A percentile compares a stretch with the other conserved stretches of the same genome.
These are phyloP conservation scores for Halocynthia roretzi DNA, from an alignment of 23 tunicate species.

Conservation along the genomic window DNA sequence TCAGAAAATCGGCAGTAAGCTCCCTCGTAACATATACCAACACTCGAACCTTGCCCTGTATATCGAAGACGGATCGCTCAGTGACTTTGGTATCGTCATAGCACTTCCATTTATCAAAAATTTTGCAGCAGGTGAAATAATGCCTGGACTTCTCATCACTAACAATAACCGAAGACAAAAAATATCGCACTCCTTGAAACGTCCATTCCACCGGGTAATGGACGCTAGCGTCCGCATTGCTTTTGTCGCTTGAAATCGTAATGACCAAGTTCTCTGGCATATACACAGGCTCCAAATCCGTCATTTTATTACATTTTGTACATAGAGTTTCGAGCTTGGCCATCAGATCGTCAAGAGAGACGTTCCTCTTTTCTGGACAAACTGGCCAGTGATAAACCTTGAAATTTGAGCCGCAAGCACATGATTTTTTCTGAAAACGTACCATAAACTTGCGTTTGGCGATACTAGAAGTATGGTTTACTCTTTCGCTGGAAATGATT, in stretches of 20 bases:
- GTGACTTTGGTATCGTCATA: slow-evolving; percentile 8
- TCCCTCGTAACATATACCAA: slow-evolving; percentile 22
- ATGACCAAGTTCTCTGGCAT: slow-evolving; percentile 18
- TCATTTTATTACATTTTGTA: background rate
- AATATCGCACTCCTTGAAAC: background rate
- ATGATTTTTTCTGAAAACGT: background rate
- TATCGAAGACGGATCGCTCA: background rate
- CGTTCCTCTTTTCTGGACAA: slow-evolving; percentile 1
- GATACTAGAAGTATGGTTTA: background rate
- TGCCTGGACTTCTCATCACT: background rate
- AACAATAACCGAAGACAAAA: slow-evolving; percentile 18
- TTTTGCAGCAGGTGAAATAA: slow-evolving; percentile 12
- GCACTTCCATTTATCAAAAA: slow-evolving; percentile 16
- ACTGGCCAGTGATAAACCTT: slow-evolving; percentile 17
- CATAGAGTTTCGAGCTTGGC: background rate
- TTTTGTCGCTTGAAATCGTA: background rate
- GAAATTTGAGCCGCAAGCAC: background rate
- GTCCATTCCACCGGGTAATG: slow-evolving; percentile 21
- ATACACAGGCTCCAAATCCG: background rate
- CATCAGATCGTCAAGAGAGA: slow-evolving; percentile 6
- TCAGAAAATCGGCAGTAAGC: slow-evolving; percentile 4
- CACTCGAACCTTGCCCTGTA: background rate
- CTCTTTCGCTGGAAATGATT: background rate
- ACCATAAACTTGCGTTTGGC: slow-evolving; percentile 2
- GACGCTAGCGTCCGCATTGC: background rate